These are phyloP conservation scores for Acrobasis suavella DNA, from an alignment of 2,888 invertebrate genomes.

Conservation along the genomic window DNA sequence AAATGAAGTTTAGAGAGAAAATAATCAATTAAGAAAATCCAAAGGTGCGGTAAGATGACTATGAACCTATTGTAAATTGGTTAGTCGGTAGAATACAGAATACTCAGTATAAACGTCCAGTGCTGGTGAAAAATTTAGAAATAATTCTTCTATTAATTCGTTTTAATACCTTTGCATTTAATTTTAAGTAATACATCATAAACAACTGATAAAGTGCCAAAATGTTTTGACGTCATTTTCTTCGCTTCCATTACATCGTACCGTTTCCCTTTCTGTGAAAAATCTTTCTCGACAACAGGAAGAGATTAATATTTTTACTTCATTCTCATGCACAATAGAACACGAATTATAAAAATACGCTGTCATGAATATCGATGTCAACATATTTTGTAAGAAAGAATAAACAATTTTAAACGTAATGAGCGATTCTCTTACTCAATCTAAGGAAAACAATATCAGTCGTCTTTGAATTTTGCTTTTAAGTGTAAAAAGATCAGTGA, in stretches of 20 bases:
- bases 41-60: too few relatives aligned
- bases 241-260: neutral
- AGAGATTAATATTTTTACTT: neutral
- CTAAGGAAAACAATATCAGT: neutral
- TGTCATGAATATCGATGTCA: neutral
- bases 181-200: too few relatives aligned
- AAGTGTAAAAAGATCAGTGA: neutral
- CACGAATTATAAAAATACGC: neutral
- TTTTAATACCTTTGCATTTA: too few relatives aligned
- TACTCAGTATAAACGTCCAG: too few relatives aligned
- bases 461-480: constrained; percentile 9
- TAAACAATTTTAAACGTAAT: neutral
- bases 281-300: neutral
- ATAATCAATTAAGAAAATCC: too few relatives aligned
- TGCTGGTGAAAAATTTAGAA: too few relatives aligned
- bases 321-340: neutral
- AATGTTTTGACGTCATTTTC: neutral
- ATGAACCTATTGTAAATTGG: too few relatives aligned
- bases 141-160: too few relatives aligned
- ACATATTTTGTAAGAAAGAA: neutral
- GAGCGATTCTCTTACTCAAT: constrained; percentile 1
- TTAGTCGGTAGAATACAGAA: too few relatives aligned
- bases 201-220: too few relatives aligned
- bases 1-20: too few relatives aligned
- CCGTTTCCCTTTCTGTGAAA: neutral